Conservation (phyloP, 2,113 vertebrate genomes). For the Lophochroa leadbeateri region DNA sequence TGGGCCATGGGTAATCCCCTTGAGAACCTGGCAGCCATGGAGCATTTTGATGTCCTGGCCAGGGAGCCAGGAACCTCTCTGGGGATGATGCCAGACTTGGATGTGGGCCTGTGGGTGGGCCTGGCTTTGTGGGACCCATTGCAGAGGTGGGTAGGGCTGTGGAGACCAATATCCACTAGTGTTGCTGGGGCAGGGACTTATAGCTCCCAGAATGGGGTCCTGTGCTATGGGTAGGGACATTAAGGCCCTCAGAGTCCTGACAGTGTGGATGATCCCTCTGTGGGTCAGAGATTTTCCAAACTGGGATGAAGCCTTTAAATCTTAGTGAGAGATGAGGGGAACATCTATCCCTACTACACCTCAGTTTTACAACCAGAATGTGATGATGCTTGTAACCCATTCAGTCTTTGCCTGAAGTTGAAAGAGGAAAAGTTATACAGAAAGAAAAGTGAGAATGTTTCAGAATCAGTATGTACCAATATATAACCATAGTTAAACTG, state of each 20-base stretch:
- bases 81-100: fast-evolving
- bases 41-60: fast-evolving
- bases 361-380: background rate
- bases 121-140: too few species aligned
- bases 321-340: background rate
- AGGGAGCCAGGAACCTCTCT: fast-evolving
- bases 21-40: fast-evolving
- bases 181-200: too few species aligned
- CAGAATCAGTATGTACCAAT: background rate
- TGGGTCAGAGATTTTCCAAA: background rate
- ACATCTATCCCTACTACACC: background rate
- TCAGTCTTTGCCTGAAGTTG: background rate
- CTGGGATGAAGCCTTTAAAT: background rate
- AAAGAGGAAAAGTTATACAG: background rate
- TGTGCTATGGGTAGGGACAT: too few species aligned
- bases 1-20: fast-evolving
- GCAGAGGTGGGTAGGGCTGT: too few species aligned
- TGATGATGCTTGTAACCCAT: background rate
- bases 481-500: slow-evolving; percentile 25
- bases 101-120: fast-evolving
- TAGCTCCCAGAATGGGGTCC: too few species aligned
- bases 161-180: too few species aligned
- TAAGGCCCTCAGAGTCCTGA: background rate
- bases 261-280: fast-evolving
- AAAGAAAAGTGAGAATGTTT: background rate